These are phyloP conservation scores for Decapterus maruadsi DNA, from an alignment of 2,797 vertebrate species.

Conservation along the genomic window DNA sequence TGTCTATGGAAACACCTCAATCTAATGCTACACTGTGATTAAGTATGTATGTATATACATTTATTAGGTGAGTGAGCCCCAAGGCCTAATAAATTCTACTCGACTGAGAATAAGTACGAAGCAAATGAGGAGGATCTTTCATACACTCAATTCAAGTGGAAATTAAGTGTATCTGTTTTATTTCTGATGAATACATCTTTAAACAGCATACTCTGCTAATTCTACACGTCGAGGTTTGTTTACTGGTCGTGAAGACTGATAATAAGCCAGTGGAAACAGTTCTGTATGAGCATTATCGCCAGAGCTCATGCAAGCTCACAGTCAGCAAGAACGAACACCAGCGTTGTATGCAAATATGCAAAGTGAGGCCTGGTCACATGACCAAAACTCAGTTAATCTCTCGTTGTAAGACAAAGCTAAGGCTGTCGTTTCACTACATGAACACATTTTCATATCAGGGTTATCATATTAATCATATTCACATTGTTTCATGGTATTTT, in stretches of 20 bases:
- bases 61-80: conserved; percentile 25
- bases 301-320: too few relatives aligned
- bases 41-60: conserved; percentile 36
- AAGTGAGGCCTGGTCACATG: too few relatives aligned
- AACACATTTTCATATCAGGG: too few relatives aligned
- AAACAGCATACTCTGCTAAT: background rate
- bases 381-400: too few relatives aligned
- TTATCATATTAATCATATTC: too few relatives aligned
- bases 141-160: background rate
- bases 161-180: background rate
- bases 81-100: conserved; percentile 19
- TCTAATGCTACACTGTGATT: conserved; percentile 20
- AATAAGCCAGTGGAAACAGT: too few relatives aligned
- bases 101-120: conserved; percentile 11
- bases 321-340: too few relatives aligned
- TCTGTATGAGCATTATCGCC: too few relatives aligned
- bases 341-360: too few relatives aligned
- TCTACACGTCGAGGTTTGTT: background rate
- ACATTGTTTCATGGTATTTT: too few relatives aligned
- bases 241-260: background rate
- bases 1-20: conserved; percentile 41
- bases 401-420: too few relatives aligned
- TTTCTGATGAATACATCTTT: background rate
- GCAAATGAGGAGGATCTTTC: conserved; percentile 2
- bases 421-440: too few relatives aligned